Evolutionary conservation across 2,888 invertebrate genomes (phyloP), one percentile per base, ranked within the genome.

Genomic region (Teleiodes luculella): DNA sequence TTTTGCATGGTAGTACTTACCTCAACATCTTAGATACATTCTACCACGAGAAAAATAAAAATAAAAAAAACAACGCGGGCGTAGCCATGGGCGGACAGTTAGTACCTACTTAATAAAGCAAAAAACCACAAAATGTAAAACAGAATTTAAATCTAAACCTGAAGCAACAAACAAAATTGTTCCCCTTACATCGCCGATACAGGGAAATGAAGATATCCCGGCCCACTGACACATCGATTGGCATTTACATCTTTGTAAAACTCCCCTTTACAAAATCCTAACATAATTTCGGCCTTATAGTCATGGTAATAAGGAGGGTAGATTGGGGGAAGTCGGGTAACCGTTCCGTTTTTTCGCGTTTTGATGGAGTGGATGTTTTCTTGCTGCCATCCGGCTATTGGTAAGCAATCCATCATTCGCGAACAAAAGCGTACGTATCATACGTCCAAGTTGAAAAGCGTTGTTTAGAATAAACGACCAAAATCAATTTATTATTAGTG

Each of bases 201-300:
- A 39, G 16, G n/a, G 80, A 84, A 86, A 87, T 86, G 82, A 86
- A 87, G 87, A 87, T 86, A 84, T 74, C 78, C 83, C 78, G 83
- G 68, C 79, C 72, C 71, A 77, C 83, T 86, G 87, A 86, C 86
- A 85, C 81, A 76, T 84, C 81, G 86, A 85, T 78, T 85, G 84
- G 80, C 84, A 80, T 85, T 81, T 81, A 86, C 85, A 86, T 87
- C 84, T 86, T 83, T 78, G 80, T 84, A 72, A 73, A 78, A 39
- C 39, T 16, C 39, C 14, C 16, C 39, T 14, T 10, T 39, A 39
- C 39, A 39, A 39, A 39, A 39, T 39, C 39, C 8, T 39, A 3
- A 8, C 39, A 39, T 39, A 39, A 39, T 18, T 39, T 73, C 81
- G 83, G 39, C 16, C 39, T 39, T 39, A 39, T 39, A 39, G 39